Evolutionary conservation across 1,140 invertebrate species (phyloP).

Genomic region (Drosophila mauritiana): DNA sequence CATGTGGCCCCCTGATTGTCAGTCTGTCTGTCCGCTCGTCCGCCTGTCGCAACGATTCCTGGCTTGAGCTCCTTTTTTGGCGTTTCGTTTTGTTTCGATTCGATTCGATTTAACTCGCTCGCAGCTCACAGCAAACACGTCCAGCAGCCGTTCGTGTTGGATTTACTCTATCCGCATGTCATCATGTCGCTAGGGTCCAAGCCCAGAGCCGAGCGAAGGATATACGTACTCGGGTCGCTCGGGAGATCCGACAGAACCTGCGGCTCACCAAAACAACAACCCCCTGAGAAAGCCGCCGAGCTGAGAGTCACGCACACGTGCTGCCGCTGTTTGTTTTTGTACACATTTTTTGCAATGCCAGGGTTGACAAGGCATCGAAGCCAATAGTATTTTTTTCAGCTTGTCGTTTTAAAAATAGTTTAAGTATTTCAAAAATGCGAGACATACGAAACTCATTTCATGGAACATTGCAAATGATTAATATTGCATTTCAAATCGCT

Average conservation of each 20-base stretch:
- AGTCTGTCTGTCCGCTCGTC: conserved; percentile 23
- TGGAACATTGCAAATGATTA: no score
- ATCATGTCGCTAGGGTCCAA: conserved; percentile 30
- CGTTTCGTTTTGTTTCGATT: not conserved
- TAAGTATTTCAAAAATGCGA: no score
- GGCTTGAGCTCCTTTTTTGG: conserved; percentile 58
- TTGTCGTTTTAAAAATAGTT: no score
- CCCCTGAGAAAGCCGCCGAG: not conserved
- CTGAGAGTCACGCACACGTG: conserved; percentile 15
- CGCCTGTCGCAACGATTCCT: conserved; percentile 64
- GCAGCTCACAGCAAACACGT: conserved; percentile 61
- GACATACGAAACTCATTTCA: no score
- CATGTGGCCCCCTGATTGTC: conserved; percentile 1
- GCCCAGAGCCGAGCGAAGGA: conserved; percentile 10
- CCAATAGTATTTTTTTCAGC: not conserved
- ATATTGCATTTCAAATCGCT: no score
- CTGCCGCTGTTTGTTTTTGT: conserved; percentile 42
- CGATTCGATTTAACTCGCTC: conserved; percentile 28
- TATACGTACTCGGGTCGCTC: not conserved
- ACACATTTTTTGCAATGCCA: conserved; percentile 15
- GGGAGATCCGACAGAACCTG: conserved; percentile 17
- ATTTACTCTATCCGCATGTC: conserved; percentile 56
- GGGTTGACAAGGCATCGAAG: not conserved
- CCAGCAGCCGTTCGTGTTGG: conserved; percentile 70
- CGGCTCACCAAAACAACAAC: conserved; percentile 28